Evolutionary conservation across 2,797 vertebrate species (phyloP), one percentile per base, ranked within the genome.

Genomic region (Sebastolobus alascanus): DNA sequence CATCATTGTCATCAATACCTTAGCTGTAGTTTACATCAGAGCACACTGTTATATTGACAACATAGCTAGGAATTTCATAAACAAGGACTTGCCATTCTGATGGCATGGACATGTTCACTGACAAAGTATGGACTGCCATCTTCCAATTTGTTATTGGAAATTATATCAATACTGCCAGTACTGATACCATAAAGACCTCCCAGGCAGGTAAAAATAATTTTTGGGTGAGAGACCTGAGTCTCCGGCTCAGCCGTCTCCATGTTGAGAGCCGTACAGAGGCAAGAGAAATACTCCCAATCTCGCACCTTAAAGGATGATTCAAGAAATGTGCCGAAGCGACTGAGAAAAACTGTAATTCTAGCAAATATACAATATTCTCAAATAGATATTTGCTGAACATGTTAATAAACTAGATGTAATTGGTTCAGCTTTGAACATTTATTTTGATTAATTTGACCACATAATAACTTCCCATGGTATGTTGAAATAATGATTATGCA

Each of bases 121-220:
- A 46, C 43, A 46, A 18, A 22, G 5, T 20, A 18, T 66, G 9
- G 18, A 54, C 20, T 40, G 6, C 11, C n/a, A 68, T 4, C 16
- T 72, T 72, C 25, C 38, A n/a, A 37, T 46, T 27, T 72, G 7
- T 43, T 20, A 50, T 31, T 37, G 65, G 68, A 68, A 75, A 55
- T 50, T 27, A 46, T 33, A 46, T 56, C 6, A 69, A 35, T 22
- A 12, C 33, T 50, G 20, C 11, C 11, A 14, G 4, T 27, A 66
- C 3, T 10, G 2, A 68, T 25, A 68, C 46, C 18, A 54, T 20
- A 14, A n/a, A 27, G 33, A 50, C 12, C 29, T 31, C 27, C 38
- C 38, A 33, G 38, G 29, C 22, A 63, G 33, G 31, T 58, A 8
- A 70, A 55, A 58, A 33, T 46, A 1, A 8, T 18, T 46, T 46